Evolutionary conservation across 1,140 invertebrate species (phyloP).

Genomic region (Lysiphlebus fabarum): DNA sequence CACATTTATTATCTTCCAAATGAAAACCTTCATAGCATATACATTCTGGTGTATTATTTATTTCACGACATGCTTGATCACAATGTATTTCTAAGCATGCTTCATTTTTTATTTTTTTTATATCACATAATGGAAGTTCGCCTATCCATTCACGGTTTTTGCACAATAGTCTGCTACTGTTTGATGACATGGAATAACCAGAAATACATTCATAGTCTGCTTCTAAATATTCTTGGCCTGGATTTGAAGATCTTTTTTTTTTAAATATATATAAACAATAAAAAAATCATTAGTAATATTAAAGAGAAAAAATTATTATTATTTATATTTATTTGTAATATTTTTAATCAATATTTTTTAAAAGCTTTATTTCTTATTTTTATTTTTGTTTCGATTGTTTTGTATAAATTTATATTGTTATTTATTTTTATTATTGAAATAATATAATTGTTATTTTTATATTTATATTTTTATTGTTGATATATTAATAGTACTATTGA

Average conservation of each 20-base stretch:
- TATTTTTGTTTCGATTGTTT: too few relatives aligned
- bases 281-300: too few relatives aligned
- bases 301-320: too few relatives aligned
- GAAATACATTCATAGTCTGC: slow-evolving; percentile 51
- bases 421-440: too few relatives aligned
- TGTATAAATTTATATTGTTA: too few relatives aligned
- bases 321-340: too few relatives aligned
- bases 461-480: too few relatives aligned
- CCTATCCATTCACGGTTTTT: slow-evolving; percentile 49
- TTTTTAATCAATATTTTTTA: too few relatives aligned
- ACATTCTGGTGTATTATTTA: slow-evolving; percentile 49
- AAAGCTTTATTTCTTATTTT: too few relatives aligned
- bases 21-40: slow-evolving; percentile 53
- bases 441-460: too few relatives aligned
- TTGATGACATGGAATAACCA: slow-evolving; percentile 40
- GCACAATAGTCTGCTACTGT: slow-evolving; percentile 42
- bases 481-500: too few relatives aligned
- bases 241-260: slow-evolving; percentile 49
- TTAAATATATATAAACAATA: too few relatives aligned
- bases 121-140: slow-evolving; percentile 43
- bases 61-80: slow-evolving; percentile 54
- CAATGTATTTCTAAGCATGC: slow-evolving; percentile 42
- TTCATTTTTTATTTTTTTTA: slow-evolving; percentile 34
- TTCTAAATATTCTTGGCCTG: slow-evolving; percentile 49
- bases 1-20: slow-evolving; percentile 42